Evolutionary conservation across 2,113 vertebrate genomes (phyloP).

Genomic region (Lepus timidus): DNA sequence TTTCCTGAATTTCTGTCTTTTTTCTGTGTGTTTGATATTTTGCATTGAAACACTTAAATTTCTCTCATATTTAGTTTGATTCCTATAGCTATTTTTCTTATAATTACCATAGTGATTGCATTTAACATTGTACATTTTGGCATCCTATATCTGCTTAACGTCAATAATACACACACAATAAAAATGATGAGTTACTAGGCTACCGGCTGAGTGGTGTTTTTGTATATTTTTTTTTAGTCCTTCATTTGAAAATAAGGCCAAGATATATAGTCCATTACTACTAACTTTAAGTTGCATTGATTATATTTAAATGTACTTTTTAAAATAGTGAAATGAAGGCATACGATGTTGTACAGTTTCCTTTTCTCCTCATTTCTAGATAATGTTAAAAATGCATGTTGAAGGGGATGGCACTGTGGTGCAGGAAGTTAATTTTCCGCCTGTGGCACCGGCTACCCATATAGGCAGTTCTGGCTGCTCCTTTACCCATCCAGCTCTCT

Average conservation of each 20-base stretch:
- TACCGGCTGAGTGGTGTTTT: background rate
- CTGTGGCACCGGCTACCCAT: too few species aligned
- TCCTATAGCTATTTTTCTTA: background rate
- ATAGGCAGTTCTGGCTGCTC: too few species aligned
- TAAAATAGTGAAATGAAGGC: background rate
- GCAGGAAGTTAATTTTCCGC: too few species aligned
- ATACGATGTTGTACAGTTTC: background rate
- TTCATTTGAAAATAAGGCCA: conserved; percentile 2
- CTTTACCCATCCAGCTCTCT: too few species aligned
- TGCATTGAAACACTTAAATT: background rate
- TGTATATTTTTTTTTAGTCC: background rate
- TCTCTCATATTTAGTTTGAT: background rate
- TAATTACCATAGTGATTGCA: background rate
- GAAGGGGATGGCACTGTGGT: too few species aligned
- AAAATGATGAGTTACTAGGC: background rate
- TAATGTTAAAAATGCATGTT: background rate
- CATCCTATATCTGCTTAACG: background rate
- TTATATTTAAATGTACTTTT: background rate
- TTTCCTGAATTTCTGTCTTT: background rate
- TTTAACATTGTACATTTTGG: background rate
- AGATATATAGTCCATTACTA: background rate
- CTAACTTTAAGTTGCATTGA: background rate
- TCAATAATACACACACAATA: background rate
- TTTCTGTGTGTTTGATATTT: background rate
- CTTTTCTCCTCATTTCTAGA: background rate